A percentile compares a stretch with the other conserved stretches of the same genome.
Evolutionary conservation across 2,797 vertebrate species (phyloP).

Genomic region (Cichlasoma orientale): DNA sequence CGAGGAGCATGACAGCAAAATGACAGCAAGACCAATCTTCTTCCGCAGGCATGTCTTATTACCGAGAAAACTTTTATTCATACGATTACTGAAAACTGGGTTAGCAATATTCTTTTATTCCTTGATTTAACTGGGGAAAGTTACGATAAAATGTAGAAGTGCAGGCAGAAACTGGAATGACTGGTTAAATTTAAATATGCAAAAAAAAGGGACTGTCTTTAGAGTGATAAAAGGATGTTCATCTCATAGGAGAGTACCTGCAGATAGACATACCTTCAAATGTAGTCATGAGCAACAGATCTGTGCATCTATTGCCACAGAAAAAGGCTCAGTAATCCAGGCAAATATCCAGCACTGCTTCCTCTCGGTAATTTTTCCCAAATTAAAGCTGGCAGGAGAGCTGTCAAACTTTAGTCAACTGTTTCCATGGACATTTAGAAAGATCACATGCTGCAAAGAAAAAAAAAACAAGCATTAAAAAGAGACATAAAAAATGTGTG

Average conservation of each 20-base stretch:
- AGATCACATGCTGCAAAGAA: slow-evolving; percentile 77
- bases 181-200: background rate
- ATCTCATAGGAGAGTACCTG: background rate
- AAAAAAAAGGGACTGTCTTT: background rate
- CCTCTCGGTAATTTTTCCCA: slow-evolving; percentile 45
- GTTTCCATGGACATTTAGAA: slow-evolving; percentile 66
- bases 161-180: background rate
- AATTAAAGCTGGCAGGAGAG: slow-evolving; percentile 38
- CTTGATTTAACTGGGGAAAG: background rate
- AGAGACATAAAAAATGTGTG: background rate
- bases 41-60: background rate
- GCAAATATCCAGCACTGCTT: slow-evolving; percentile 52
- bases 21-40: background rate
- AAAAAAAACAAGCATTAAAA: slow-evolving; percentile 1
- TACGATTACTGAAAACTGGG: background rate
- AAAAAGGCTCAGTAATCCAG: slow-evolving; percentile 61
- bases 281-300: slow-evolving; percentile 71
- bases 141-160: background rate
- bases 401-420: slow-evolving; percentile 65
- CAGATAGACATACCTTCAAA: slow-evolving; percentile 68
- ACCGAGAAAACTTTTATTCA: background rate
- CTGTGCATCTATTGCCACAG: slow-evolving; percentile 53
- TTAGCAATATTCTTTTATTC: background rate
- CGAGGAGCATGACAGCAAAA: slow-evolving; percentile 12
- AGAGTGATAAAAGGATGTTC: background rate